Conservation (phyloP, 2,113 vertebrate species). For the Ochotona curzoniae region DNA sequence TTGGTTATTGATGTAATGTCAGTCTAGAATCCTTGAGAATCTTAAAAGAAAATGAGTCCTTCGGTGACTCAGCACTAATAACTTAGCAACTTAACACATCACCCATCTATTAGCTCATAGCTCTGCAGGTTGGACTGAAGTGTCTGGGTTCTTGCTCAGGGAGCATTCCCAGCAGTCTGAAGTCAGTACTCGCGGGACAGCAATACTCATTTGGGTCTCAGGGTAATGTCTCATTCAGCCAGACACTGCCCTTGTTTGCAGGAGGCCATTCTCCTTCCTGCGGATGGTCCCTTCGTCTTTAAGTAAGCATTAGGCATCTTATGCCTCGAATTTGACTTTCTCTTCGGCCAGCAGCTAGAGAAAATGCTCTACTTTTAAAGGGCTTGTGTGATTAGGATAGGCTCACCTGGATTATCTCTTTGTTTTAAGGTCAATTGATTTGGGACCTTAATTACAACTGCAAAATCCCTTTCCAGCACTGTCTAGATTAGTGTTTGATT, state of each 20-base stretch:
- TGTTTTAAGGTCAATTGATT: slow-evolving; percentile 42
- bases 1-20: neutral
- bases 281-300: neutral
- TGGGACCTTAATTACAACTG: slow-evolving; percentile 27
- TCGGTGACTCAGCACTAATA: neutral
- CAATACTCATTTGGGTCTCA: neutral
- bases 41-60: neutral
- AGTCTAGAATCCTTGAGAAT: neutral
- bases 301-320: neutral
- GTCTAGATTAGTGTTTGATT: neutral
- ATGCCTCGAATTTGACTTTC: neutral
- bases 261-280: neutral
- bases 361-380: neutral
- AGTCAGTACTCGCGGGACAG: neutral
- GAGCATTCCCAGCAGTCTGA: neutral
- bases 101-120: neutral
- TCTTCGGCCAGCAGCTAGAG: neutral
- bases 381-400: neutral
- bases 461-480: neutral
- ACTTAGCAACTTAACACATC: neutral
- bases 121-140: neutral
- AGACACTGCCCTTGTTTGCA: neutral
- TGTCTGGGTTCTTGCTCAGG: neutral
- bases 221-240: neutral
- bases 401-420: neutral